Conservation (phyloP, 2,797 vertebrate species). For the Sebastes matsubarae region DNA sequence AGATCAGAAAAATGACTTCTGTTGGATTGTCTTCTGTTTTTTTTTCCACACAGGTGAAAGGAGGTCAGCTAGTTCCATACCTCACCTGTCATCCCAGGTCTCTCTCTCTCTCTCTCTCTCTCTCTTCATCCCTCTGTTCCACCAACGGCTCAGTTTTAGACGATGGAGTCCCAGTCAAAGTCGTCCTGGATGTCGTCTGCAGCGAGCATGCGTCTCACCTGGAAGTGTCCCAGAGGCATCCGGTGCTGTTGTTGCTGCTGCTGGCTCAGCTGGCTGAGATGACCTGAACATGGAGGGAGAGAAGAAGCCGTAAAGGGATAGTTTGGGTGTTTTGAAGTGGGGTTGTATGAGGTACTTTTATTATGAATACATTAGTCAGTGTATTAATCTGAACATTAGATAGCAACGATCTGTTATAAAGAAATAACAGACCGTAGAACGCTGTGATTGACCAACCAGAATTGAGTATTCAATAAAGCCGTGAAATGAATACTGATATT, state of each 20-base stretch:
- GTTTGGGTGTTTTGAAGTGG: no score
- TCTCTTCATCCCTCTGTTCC: not conserved
- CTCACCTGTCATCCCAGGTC: conserved; percentile 24
- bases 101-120: conserved; percentile 13
- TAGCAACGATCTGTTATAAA: no score
- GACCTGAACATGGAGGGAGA: conserved; percentile 71
- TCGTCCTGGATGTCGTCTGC: conserved; percentile 90
- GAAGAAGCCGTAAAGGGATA: no score
- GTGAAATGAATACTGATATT: not conserved
- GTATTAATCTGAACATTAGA: no score
- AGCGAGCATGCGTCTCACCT: conserved; percentile 87
- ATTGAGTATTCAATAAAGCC: no score
- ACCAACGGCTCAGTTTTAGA: conserved; percentile 70
- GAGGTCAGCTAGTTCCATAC: conserved; percentile 40
- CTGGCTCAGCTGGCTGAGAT: conserved; percentile 87
- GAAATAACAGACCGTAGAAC: no score
- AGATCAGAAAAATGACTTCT: conserved; percentile 49
- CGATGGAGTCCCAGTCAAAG: conserved; percentile 92
- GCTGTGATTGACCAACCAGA: no score
- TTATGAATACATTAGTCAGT: no score
- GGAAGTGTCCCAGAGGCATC: conserved; percentile 87
- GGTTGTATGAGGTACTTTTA: no score
- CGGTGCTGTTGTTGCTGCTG: conserved; percentile 80
- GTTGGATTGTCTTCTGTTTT: conserved; percentile 79
- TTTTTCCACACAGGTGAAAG: conserved; percentile 52